Evolutionary conservation across 2,888 invertebrate species (phyloP), one percentile per base, ranked within the genome.

Genomic region (Drosophila mercatorum): DNA sequence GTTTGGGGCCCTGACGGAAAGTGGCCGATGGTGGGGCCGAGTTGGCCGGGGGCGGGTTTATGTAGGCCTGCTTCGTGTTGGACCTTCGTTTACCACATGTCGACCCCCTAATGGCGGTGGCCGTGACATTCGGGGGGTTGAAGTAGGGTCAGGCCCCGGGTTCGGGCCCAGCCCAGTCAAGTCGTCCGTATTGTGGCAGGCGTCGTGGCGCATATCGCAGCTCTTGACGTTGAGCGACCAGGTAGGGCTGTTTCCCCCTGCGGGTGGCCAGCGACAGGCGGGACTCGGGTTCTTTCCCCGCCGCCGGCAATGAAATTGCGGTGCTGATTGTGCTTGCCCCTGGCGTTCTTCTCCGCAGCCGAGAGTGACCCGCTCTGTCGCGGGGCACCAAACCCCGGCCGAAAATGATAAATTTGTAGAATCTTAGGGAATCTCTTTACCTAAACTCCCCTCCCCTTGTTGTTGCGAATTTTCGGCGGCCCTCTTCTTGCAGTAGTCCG

Each of bases 141-240:
- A 49, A 74, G 68, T 72, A 90, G 41, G n/a, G 86, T n/a, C n/a
- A n/a, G n/a, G n/a, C n/a, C n/a, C 91, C 47, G 90, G 64, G 60
- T 92, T 91, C 73, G 92, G 91, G 3, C n/a, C 91, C 91, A 11
- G 90, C 52, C 63, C 75, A 87, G 8, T 63, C 53, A 88, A 91
- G 11, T 52, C 60, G 1, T 77, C 68, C 4, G 91, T 92, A 11
- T 83, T 90, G 68, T 52, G 91, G 71, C 92, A 91, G 0, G 57
- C 53, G 17, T 91, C 91, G 59, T 90, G 91, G 0, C 40, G 7
- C 78, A 88, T 83, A 36, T 44, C 0, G 14, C 92, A 92, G 31
- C 80, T 83, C 22, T 53, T 79, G 0, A 85, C 91, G 56, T 91
- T 90, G 2, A 83, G 72, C 3, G 65, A 64, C 91, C 51, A 91